Percentiles rank a stretch among this genome's conserved stretches.
These are phyloP conservation scores for Python bivittatus DNA, from an alignment of 2,113 vertebrate species.

Conservation along the genomic window DNA sequence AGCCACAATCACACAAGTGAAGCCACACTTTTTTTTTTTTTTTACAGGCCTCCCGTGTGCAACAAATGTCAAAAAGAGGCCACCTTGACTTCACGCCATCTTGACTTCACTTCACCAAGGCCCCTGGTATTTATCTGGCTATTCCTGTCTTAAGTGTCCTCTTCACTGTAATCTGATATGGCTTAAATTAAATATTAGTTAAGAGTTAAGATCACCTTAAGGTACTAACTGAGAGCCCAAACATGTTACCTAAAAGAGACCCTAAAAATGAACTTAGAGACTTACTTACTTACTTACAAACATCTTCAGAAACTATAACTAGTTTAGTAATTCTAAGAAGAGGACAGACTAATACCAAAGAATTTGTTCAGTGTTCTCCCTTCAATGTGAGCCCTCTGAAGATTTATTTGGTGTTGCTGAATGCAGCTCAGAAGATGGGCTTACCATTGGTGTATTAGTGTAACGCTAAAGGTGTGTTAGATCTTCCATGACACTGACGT, in stretches of 20 bases:
- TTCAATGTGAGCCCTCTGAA: neutral
- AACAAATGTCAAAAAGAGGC: neutral
- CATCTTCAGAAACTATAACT: neutral
- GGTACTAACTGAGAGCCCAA: too few species aligned
- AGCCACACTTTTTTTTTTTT: rapidly evolving
- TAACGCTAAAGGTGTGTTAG: neutral
- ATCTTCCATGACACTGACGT: too few species aligned
- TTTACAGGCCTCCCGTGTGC: neutral
- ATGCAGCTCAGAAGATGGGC: too few species aligned
- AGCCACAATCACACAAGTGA: neutral
- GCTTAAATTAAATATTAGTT: neutral
- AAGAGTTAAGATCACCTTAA: too few species aligned
- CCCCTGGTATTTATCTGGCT: neutral
- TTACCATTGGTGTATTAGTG: neutral
- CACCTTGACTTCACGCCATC: too few species aligned
- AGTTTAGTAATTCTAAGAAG: neutral
- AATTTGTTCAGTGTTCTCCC: neutral
- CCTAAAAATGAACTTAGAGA: neutral
- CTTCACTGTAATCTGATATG: neutral
- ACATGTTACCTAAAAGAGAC: too few species aligned
- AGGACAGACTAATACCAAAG: neutral
- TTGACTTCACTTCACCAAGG: neutral
- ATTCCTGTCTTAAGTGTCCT: neutral
- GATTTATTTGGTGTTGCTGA: neutral
- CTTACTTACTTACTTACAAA: too few species aligned